phyloP scores from a whole-genome alignment of 2,113 vertebrate genomes.

The Nibea coibor region DNA sequence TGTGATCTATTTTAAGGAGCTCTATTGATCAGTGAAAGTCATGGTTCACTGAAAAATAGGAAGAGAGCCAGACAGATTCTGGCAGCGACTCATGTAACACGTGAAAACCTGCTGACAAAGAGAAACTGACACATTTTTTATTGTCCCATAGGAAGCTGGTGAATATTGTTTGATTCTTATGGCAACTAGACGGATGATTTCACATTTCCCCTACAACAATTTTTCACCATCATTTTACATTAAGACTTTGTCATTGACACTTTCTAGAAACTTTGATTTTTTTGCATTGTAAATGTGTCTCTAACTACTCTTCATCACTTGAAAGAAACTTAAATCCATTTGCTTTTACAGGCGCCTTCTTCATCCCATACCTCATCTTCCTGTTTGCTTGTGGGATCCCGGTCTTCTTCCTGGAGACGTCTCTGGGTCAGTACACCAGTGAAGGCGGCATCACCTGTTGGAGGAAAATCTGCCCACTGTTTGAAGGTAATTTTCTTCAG shows the following conservation, averaged over 20 bases:
- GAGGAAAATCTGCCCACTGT: slow-evolving; percentile 93
- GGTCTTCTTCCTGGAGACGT: slow-evolving; percentile 92
- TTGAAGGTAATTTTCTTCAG: slow-evolving; percentile 86
- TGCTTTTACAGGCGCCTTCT: slow-evolving; percentile 90
- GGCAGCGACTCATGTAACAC: neutral
- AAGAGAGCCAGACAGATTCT: neutral
- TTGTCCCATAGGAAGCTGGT: neutral
- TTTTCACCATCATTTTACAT: neutral
- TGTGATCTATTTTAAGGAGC: slow-evolving; percentile 1
- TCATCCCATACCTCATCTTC: slow-evolving; percentile 98
- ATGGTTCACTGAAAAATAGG: slow-evolving; percentile 4
- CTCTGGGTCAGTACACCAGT: slow-evolving; percentile 94
- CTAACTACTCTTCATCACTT: neutral
- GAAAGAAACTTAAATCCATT: neutral
- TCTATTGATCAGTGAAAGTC: neutral
- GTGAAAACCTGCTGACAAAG: neutral
- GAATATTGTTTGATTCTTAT: neutral
- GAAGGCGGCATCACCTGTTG: slow-evolving; percentile 94
- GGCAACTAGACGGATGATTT: neutral
- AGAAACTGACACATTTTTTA: neutral
- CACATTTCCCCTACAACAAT: neutral
- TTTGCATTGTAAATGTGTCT: neutral
- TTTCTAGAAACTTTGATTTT: neutral
- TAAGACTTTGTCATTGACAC: no score
- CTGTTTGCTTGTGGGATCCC: slow-evolving; percentile 96